These are phyloP conservation scores for Nomada ferruginata DNA, from an alignment of 2,888 invertebrate genomes.

Conservation along the genomic window DNA sequence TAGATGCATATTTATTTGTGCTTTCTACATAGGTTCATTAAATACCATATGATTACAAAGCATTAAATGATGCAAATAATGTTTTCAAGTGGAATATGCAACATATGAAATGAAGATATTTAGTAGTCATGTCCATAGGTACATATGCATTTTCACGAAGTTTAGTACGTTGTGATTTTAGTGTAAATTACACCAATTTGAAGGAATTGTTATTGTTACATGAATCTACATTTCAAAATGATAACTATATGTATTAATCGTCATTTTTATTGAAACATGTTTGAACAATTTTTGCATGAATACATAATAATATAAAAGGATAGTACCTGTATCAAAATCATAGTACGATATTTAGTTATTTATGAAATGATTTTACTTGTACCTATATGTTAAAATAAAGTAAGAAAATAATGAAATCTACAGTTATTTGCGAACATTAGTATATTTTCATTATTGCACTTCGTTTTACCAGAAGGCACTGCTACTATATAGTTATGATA, in stretches of 20 bases:
- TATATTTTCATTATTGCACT: background rate
- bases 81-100: slow-evolving; percentile 23
- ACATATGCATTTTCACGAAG: slow-evolving; percentile 10
- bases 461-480: too few relatives aligned
- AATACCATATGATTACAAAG: slow-evolving; percentile 37
- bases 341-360: slow-evolving; percentile 54
- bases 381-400: slow-evolving; percentile 46
- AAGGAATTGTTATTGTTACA: background rate
- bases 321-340: slow-evolving; percentile 61
- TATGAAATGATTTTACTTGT: slow-evolving; percentile 54
- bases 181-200: slow-evolving; percentile 24
- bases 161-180: slow-evolving; percentile 25
- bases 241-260: slow-evolving; percentile 14
- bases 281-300: slow-evolving; percentile 36
- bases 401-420: slow-evolving; percentile 10
- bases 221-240: slow-evolving; percentile 15
- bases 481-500: too few relatives aligned
- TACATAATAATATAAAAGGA: slow-evolving; percentile 32
- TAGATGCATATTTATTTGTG: slow-evolving; percentile 32
- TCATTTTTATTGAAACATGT: slow-evolving; percentile 3
- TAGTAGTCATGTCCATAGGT: slow-evolving; percentile 12
- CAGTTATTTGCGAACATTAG: background rate
- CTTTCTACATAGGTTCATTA: slow-evolving; percentile 33
- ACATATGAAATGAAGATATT: slow-evolving; percentile 4
- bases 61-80: slow-evolving; percentile 50